phyloP scores from a whole-genome alignment of 2,888 invertebrate species.

The Camponotus fellah region DNA sequence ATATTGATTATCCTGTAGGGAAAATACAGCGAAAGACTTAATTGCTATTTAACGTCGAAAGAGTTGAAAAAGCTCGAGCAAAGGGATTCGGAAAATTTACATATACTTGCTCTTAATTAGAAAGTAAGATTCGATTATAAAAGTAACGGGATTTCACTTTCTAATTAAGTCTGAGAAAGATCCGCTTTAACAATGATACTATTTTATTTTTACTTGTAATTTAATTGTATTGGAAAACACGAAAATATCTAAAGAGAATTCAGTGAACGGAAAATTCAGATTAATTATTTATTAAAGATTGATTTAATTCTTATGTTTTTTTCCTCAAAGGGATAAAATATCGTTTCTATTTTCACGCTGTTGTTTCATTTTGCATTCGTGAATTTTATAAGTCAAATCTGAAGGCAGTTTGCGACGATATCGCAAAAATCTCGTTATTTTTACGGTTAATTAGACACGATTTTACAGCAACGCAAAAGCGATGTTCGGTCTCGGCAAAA shows the following conservation, averaged over 20 bases:
- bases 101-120: constrained; percentile 52
- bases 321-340: background rate
- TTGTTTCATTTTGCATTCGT: background rate
- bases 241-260: background rate
- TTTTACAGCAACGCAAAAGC: constrained; percentile 72
- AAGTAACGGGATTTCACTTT: constrained; percentile 45
- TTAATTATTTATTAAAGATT: background rate
- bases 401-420: constrained; percentile 37
- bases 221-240: constrained; percentile 24
- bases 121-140: constrained; percentile 48
- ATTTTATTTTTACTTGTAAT: constrained; percentile 23
- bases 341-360: background rate
- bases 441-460: constrained; percentile 84
- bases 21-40: constrained; percentile 33
- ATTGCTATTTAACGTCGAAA: constrained; percentile 49
- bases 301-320: background rate
- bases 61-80: constrained; percentile 29
- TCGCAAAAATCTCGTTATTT: constrained; percentile 84
- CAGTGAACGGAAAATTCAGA: background rate
- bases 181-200: constrained; percentile 33
- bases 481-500: constrained; percentile 64
- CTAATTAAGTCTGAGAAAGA: constrained; percentile 38
- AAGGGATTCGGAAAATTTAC: constrained; percentile 41
- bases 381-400: constrained; percentile 55
- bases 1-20: constrained; percentile 32